Percentiles rank a stretch among this genome's conserved stretches.
Conservation (phyloP, 2,797 vertebrate genomes). For the Champsocephalus gunnari region DNA sequence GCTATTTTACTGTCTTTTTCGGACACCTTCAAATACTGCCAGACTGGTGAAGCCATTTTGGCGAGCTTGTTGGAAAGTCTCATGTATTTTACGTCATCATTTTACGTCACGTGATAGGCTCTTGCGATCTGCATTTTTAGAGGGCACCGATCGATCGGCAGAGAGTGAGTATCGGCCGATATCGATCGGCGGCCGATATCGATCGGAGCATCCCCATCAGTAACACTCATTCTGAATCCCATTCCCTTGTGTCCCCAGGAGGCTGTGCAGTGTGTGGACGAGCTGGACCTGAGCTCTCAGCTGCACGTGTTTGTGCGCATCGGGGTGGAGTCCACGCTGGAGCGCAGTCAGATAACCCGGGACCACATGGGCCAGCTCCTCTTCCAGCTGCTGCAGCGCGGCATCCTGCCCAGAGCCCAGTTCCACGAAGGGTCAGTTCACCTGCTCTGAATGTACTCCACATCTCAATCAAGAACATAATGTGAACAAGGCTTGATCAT, state of each 20-base stretch:
- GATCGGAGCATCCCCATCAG: too few species aligned
- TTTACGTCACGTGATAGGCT: too few species aligned
- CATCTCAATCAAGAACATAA: not conserved
- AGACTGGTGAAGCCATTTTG: too few species aligned
- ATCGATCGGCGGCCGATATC: too few species aligned
- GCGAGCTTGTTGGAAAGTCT: too few species aligned
- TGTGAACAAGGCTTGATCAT: too few species aligned
- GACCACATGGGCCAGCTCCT: constrained; percentile 97
- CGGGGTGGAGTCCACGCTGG: constrained; percentile 96
- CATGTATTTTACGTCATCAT: too few species aligned
- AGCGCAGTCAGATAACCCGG: constrained; percentile 95
- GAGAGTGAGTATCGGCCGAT: too few species aligned
- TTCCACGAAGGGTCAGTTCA: constrained; percentile 92
- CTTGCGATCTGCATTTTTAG: too few species aligned
- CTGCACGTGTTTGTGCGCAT: constrained; percentile 91
- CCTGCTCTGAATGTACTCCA: not conserved
- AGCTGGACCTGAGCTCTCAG: constrained; percentile 87
- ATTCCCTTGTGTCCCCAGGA: constrained; percentile 82
- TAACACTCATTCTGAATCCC: not conserved
- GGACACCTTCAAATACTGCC: too few species aligned
- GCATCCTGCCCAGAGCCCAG: constrained; percentile 89
- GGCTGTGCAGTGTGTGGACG: constrained; percentile 94
- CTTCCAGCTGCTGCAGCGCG: constrained; percentile 91
- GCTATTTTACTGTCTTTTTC: too few species aligned
- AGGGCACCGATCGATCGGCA: too few species aligned